A percentile compares a stretch with the other conserved stretches of the same genome.
Evolutionary conservation across 2,113 vertebrate genomes (phyloP).

Genomic region (Blennius ocellaris): DNA sequence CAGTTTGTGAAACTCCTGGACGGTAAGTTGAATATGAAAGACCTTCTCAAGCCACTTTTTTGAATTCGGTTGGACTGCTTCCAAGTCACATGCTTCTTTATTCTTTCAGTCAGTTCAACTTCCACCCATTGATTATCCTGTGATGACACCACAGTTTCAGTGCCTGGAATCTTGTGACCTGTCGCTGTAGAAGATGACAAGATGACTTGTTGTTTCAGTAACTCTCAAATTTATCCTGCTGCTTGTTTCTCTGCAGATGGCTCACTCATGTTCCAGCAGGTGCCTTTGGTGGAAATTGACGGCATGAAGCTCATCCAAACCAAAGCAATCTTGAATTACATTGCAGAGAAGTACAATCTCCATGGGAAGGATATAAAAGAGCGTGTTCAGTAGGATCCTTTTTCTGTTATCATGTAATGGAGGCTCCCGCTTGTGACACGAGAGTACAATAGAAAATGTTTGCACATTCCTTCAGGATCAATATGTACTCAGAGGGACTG

Average conservation of each 20-base stretch:
- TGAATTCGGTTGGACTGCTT: not conserved
- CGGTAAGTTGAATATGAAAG: conserved; percentile 75
- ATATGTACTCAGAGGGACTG: conserved; percentile 89
- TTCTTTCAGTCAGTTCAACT: not conserved
- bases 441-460: not conserved
- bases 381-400: conserved; percentile 82
- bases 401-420: not conserved
- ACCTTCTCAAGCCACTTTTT: not conserved
- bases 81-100: not conserved
- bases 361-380: conserved; percentile 89
- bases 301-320: conserved; percentile 92
- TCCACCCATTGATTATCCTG: not conserved
- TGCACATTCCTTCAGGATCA: conserved; percentile 81
- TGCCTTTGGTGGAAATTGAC: conserved; percentile 94
- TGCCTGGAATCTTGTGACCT: not conserved
- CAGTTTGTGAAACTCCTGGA: conserved; percentile 85
- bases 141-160: not conserved
- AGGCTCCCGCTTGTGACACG: not conserved
- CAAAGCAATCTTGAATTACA: conserved; percentile 90
- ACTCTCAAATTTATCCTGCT: not conserved
- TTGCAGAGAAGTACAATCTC: conserved; percentile 91
- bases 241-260: conserved; percentile 71
- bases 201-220: not conserved
- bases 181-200: rapidly evolving
- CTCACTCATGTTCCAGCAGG: conserved; percentile 88